Evolutionary conservation across 2,797 vertebrate species (phyloP).

Genomic region (Cryptoblepharus egeriae): DNA sequence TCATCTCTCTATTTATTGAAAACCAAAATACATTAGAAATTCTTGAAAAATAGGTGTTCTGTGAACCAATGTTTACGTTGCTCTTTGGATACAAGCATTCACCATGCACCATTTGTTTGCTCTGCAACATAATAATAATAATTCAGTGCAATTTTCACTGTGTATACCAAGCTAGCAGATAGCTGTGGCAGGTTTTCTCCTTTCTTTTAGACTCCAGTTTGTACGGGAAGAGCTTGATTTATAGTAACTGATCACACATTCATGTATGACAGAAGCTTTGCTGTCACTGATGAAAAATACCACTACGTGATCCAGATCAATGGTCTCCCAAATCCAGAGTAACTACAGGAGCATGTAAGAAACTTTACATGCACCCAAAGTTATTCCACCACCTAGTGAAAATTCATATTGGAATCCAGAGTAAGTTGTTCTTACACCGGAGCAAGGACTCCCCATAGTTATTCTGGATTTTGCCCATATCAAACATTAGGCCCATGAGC

Average conservation of each 20-base stretch:
- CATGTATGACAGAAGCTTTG: not conserved
- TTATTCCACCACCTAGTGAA: too few relatives aligned
- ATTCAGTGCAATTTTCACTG: constrained; percentile 5
- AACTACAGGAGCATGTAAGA: too few relatives aligned
- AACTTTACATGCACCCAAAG: too few relatives aligned
- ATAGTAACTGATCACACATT: not conserved
- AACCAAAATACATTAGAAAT: constrained; percentile 17
- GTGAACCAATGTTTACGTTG: constrained; percentile 13
- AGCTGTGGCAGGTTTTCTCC: not conserved
- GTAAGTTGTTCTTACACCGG: too few relatives aligned
- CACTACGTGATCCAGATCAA: not conserved
- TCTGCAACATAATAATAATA: constrained; percentile 16
- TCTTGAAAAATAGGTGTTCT: not conserved
- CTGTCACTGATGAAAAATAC: not conserved
- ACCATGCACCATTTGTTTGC: constrained; percentile 8
- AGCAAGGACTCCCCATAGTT: too few relatives aligned
- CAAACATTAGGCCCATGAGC: too few relatives aligned
- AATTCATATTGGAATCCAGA: too few relatives aligned
- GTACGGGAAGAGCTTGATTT: not conserved
- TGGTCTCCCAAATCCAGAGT: too few relatives aligned
- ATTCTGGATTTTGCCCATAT: too few relatives aligned
- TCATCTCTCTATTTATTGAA: constrained; percentile 8
- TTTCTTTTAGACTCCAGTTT: constrained; percentile 2
- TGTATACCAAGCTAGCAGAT: not conserved
- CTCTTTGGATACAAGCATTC: not conserved